These are phyloP conservation scores for Cnemophilus loriae DNA, from an alignment of 2,113 vertebrate species.

Conservation along the genomic window DNA sequence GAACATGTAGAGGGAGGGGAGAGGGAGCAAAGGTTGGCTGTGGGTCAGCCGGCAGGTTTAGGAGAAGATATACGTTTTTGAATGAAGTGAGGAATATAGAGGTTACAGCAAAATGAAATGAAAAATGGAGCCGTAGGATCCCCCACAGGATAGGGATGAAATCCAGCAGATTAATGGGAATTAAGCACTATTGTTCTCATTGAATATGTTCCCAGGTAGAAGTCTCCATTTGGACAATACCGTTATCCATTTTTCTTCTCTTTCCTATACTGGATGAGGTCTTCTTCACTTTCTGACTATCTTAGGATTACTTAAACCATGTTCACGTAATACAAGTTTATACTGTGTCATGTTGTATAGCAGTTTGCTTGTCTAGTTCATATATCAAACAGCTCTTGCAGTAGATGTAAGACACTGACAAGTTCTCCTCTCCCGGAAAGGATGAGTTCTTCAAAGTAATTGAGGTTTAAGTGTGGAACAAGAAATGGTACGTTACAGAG, in stretches of 20 bases:
- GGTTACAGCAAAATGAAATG: not conserved
- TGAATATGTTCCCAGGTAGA: not conserved
- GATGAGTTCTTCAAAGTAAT: not conserved
- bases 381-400: not conserved
- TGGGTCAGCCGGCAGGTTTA: not conserved
- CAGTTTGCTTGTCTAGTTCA: not conserved
- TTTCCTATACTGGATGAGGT: not conserved
- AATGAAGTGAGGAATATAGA: not conserved
- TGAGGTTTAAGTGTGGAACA: not conserved
- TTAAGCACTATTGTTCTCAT: not conserved
- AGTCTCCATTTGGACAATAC: not conserved
- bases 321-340: not conserved
- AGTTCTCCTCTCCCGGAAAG: not conserved
- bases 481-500: not conserved
- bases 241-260: not conserved
- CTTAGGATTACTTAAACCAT: not conserved
- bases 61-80: not conserved
- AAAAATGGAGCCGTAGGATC: not conserved
- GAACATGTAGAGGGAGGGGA: not conserved
- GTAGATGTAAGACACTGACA: not conserved
- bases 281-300: not conserved
- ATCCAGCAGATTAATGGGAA: not conserved
- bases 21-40: not conserved
- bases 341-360: not conserved
- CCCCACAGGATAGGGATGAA: not conserved